phyloP scores from a whole-genome alignment of 2,113 vertebrate species.

The Isichthys henryi region DNA sequence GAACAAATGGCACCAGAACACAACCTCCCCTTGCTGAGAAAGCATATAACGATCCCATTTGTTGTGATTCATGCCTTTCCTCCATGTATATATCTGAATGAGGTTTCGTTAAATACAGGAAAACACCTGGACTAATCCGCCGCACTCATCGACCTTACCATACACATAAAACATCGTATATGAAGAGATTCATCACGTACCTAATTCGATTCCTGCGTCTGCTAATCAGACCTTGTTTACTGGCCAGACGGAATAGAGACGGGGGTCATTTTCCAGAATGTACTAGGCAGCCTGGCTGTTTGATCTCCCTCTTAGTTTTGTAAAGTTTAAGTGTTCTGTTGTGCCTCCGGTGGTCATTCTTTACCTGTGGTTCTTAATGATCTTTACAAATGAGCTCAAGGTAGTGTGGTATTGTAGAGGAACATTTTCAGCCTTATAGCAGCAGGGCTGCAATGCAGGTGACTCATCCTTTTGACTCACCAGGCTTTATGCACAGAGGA shows the following conservation, averaged over 20 bases:
- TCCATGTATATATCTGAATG: not conserved
- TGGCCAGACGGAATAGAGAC: not conserved
- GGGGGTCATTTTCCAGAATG: not conserved
- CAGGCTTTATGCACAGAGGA: not conserved
- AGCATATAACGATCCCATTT: not conserved
- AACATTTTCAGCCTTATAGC: not conserved
- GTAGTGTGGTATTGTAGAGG: not conserved
- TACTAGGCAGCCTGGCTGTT: not conserved
- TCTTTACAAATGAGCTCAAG: not conserved
- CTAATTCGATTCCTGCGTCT: not conserved
- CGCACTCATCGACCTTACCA: not conserved
- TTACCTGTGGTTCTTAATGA: not conserved
- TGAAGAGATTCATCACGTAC: not conserved
- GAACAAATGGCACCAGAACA: not conserved
- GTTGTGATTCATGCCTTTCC: not conserved
- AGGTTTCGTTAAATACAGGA: not conserved
- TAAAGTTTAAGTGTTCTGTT: not conserved
- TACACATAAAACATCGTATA: not conserved
- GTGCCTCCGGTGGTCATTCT: not conserved
- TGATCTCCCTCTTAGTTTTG: not conserved
- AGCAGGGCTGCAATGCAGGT: not conserved
- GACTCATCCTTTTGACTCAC: conserved; percentile 1
- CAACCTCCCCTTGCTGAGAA: not conserved
- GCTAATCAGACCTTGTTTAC: not conserved
- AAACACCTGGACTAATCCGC: not conserved